A percentile compares a stretch with the other conserved stretches of the same genome.
Evolutionary conservation across 1,140 invertebrate genomes (phyloP).

Genomic region (Probaryconus sp.): DNA sequence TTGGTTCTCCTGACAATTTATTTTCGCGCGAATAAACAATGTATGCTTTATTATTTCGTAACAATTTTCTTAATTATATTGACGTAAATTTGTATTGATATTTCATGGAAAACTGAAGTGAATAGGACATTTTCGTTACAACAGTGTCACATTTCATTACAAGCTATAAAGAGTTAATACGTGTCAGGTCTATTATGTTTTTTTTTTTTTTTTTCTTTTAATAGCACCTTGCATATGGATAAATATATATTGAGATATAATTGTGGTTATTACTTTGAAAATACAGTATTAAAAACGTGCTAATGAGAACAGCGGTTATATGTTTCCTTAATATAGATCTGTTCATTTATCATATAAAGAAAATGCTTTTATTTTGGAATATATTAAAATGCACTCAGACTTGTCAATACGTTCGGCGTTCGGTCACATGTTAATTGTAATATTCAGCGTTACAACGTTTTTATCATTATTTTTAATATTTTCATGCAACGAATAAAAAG

Average conservation of each 20-base stretch:
- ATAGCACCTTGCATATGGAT: conserved; percentile 5
- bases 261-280: conserved; percentile 18
- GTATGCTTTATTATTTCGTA: background rate
- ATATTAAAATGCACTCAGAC: no score
- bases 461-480: no score
- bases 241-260: conserved; percentile 30
- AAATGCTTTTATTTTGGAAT: conserved; percentile 22
- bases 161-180: conserved; percentile 9
- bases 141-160: conserved; percentile 29
- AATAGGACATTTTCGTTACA: conserved; percentile 5
- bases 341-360: conserved; percentile 5
- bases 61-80: conserved; percentile 7
- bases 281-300: conserved; percentile 18
- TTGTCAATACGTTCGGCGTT: no score
- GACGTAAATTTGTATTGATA: conserved; percentile 20
- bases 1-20: background rate
- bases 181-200: no score
- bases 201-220: no score
- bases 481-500: no score
- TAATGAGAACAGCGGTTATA: conserved; percentile 13
- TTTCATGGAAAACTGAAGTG: conserved; percentile 11
- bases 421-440: conserved; percentile 12
- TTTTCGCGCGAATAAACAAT: background rate
- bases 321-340: conserved; percentile 19
- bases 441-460: no score